phyloP scores from a whole-genome alignment of 2,888 invertebrate genomes.

The Clitarchus hookeri region DNA sequence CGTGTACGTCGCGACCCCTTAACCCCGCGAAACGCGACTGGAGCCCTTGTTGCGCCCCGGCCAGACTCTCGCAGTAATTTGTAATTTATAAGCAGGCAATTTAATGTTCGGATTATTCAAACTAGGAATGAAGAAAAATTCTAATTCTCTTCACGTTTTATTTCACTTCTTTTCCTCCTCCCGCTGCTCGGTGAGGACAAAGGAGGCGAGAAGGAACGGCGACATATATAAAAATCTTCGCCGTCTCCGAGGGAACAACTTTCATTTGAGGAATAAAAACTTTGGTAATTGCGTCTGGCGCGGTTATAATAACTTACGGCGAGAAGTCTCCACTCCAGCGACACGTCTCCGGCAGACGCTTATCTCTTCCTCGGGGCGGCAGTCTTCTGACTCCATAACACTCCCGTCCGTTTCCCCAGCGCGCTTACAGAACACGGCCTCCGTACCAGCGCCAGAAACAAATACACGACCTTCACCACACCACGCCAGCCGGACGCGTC shows the following conservation, averaged over 20 bases:
- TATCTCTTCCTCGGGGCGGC: too few relatives aligned
- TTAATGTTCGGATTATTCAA: constrained; percentile 42
- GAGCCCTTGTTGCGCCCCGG: not conserved
- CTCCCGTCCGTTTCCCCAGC: too few relatives aligned
- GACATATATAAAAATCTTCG: constrained; percentile 26
- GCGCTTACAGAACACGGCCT: too few relatives aligned
- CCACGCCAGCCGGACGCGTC: too few relatives aligned
- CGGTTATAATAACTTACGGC: constrained; percentile 6
- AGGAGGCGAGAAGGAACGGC: constrained; percentile 29
- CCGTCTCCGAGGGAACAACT: constrained; percentile 22
- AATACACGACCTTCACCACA: not conserved
- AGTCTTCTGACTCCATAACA: not conserved
- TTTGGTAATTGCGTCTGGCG: constrained; percentile 24
- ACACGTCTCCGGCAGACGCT: constrained; percentile 3
- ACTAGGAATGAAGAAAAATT: constrained; percentile 32
- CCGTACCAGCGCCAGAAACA: too few relatives aligned
- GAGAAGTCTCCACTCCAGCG: constrained; percentile 12
- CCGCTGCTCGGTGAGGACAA: not conserved
- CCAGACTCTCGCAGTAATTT: constrained; percentile 36
- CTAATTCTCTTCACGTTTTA: constrained; percentile 30
- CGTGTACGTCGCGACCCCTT: not conserved
- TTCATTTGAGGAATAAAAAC: constrained; percentile 18
- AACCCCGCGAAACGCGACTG: not conserved
- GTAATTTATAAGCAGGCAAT: constrained; percentile 44
- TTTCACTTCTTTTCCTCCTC: constrained; percentile 26